phyloP scores from a whole-genome alignment of 2,888 invertebrate species.

The Cybosia mesomella region DNA sequence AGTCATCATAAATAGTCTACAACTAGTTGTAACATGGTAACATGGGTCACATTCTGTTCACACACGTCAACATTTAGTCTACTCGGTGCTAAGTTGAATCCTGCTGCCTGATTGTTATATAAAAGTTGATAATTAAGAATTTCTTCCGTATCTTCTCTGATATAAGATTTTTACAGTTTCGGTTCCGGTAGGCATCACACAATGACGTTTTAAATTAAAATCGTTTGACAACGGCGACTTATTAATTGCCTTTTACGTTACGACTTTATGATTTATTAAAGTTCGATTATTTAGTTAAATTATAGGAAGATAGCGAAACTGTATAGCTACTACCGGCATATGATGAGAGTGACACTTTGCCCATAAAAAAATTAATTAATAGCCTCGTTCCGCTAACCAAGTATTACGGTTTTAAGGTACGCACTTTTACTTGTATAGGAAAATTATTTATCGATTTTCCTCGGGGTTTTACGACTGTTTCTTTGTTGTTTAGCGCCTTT shows the following conservation, averaged over 20 bases:
- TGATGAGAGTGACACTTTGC: slow-evolving; percentile 30
- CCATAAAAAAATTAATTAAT: slow-evolving; percentile 58
- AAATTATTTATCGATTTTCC: slow-evolving; percentile 41
- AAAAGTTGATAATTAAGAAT: neutral
- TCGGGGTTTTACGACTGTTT: neutral
- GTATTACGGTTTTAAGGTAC: slow-evolving; percentile 49
- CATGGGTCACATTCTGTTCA: neutral
- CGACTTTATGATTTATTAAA: neutral
- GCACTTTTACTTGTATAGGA: slow-evolving; percentile 55
- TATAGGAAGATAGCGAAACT: slow-evolving; percentile 15
- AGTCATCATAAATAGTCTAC: neutral
- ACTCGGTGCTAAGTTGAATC: neutral
- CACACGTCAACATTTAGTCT: neutral
- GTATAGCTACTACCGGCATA: slow-evolving; percentile 34
- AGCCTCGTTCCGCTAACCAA: slow-evolving; percentile 57
- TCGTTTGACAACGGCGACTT: neutral
- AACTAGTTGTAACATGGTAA: neutral
- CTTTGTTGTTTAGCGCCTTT: neutral
- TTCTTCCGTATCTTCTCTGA: neutral
- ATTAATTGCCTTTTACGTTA: slow-evolving; percentile 2
- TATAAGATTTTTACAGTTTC: neutral
- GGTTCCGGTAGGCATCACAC: slow-evolving; percentile 1
- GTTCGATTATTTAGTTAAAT: slow-evolving; percentile 14
- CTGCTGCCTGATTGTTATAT: no score
- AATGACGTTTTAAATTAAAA: slow-evolving; percentile 3